These are phyloP conservation scores for Chaetophractus vellerosus DNA, from an alignment of 2,797 vertebrate genomes.

Conservation along the genomic window DNA sequence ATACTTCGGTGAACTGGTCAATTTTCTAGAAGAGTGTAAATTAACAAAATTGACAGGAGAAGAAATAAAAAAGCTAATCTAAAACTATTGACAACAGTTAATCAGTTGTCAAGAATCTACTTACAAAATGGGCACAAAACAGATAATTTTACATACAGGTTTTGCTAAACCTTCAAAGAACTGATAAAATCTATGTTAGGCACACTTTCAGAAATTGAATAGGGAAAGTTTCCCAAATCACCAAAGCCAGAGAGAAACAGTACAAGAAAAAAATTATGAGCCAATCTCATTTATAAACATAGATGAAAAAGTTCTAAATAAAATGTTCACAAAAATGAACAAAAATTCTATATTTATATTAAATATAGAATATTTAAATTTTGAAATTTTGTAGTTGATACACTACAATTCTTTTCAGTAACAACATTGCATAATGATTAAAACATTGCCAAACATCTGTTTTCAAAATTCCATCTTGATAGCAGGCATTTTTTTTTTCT, in stretches of 20 bases:
- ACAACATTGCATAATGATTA: conserved; percentile 70
- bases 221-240: not conserved
- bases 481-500: conserved; percentile 78
- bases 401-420: conserved; percentile 66
- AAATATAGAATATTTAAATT: conserved; percentile 56
- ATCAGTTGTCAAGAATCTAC: not conserved
- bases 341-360: conserved; percentile 31
- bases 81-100: not conserved
- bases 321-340: conserved; percentile 9
- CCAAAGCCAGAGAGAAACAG: not conserved
- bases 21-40: conserved; percentile 32
- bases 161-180: not conserved
- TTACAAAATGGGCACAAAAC: not conserved
- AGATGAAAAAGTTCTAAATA: conserved; percentile 25
- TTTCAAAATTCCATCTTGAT: conserved; percentile 78
- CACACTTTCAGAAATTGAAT: not conserved
- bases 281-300: not conserved
- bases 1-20: not conserved
- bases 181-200: not conserved
- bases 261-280: not conserved
- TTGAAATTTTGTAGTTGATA: conserved; percentile 61
- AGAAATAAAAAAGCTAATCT: conserved; percentile 4
- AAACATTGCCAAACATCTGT: conserved; percentile 82
- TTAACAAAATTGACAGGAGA: conserved; percentile 20
- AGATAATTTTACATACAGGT: not conserved